Conservation (phyloP, 2,113 vertebrate species). For the Phocoena phocoena region DNA sequence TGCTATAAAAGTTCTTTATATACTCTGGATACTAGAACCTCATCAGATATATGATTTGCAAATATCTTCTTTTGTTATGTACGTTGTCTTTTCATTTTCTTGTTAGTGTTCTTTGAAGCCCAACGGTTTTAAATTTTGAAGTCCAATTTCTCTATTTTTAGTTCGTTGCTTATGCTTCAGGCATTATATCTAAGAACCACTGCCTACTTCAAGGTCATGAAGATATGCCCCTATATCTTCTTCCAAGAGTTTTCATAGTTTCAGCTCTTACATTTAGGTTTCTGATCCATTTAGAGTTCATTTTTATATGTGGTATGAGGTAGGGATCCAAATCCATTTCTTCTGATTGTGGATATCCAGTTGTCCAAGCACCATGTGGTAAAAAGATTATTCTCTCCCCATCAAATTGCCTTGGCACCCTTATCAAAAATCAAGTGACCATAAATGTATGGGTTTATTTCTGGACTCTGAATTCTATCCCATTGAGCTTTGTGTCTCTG, state of each 20-base stretch:
- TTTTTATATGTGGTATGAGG: not conserved
- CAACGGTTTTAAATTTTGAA: not conserved
- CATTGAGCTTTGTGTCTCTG: not conserved
- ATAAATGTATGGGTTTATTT: not conserved
- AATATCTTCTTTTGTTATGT: not conserved
- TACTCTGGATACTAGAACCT: not conserved
- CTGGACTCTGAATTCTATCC: not conserved
- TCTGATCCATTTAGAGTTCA: not conserved
- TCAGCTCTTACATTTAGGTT: not conserved
- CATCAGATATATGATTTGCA: not conserved
- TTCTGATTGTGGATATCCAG: not conserved
- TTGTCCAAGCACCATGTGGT: not conserved
- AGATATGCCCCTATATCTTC: not conserved
- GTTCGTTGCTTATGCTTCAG: not conserved
- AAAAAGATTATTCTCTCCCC: not conserved
- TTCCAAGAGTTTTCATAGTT: not conserved
- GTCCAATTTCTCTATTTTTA: constrained; percentile 7
- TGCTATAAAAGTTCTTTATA: not conserved
- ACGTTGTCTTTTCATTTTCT: not conserved
- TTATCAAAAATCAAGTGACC: not conserved
- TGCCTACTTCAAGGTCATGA: not conserved
- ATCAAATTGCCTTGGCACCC: not conserved
- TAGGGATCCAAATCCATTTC: not conserved
- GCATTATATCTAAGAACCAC: not conserved
- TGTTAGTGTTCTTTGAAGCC: not conserved